These are phyloP conservation scores for Mus minutoides DNA, from an alignment of 2,797 vertebrate genomes.

Conservation along the genomic window DNA sequence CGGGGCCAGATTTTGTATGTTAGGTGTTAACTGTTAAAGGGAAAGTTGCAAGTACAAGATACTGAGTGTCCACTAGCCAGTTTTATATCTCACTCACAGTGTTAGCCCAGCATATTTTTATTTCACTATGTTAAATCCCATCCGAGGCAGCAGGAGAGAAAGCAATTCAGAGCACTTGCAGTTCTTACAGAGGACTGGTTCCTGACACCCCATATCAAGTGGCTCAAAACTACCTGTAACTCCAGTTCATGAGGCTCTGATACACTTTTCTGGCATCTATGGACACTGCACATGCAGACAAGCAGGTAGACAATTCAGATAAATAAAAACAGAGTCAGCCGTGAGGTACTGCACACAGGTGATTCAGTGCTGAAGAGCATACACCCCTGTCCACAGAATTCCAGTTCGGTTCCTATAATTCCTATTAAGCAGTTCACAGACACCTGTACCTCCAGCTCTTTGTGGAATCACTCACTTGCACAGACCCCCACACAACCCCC, in stretches of 20 bases:
- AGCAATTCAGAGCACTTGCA: not conserved
- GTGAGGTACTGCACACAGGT: not conserved
- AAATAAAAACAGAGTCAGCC: not conserved
- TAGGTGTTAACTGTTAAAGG: not conserved
- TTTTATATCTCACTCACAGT: not conserved
- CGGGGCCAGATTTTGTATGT: not conserved
- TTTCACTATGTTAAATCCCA: not conserved
- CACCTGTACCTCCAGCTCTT: not conserved
- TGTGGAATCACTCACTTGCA: not conserved
- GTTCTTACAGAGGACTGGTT: not conserved
- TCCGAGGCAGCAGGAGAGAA: not conserved
- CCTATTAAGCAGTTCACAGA: not conserved
- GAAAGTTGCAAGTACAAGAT: not conserved
- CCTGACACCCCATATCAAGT: not conserved
- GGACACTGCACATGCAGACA: not conserved
- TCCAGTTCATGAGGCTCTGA: not conserved
- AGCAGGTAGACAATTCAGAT: not conserved
- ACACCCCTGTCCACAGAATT: not conserved
- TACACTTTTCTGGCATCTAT: not conserved
- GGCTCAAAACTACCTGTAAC: not conserved
- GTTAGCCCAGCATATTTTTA: not conserved
- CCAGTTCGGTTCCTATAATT: not conserved
- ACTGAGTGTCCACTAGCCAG: not conserved
- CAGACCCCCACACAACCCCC: not conserved
- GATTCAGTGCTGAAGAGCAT: not conserved